A percentile compares a stretch with the other conserved stretches of the same genome.
These are phyloP conservation scores for Leucoptera coffeella DNA, from an alignment of 2,888 invertebrate genomes.

Conservation along the genomic window DNA sequence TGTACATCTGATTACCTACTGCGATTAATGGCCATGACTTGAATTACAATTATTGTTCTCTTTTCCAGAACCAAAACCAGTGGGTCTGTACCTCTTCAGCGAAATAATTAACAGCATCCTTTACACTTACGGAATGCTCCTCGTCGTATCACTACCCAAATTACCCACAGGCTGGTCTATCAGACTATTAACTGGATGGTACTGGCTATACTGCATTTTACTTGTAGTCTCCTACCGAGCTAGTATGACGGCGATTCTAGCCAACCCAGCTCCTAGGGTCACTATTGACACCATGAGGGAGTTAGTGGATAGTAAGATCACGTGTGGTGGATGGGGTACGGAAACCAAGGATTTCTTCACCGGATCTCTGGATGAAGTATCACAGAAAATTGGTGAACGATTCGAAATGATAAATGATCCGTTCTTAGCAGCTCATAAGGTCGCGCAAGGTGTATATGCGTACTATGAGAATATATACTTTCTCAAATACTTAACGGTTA, in stretches of 20 bases:
- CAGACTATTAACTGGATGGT: conserved; percentile 77
- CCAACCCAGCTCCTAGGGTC: conserved; percentile 70
- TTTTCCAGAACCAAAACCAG: conserved; percentile 29
- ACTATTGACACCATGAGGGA: conserved; percentile 73
- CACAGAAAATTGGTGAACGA: conserved; percentile 60
- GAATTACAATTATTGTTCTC: too few relatives aligned
- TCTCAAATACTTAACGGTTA: conserved; percentile 59
- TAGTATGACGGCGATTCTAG: conserved; percentile 78
- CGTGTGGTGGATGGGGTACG: conserved; percentile 66
- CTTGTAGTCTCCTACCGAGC: conserved; percentile 76
- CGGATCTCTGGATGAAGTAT: conserved; percentile 60
- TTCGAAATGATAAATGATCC: conserved; percentile 60
- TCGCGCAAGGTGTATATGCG: conserved; percentile 66
- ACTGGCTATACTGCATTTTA: conserved; percentile 79
- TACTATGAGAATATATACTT: conserved; percentile 75
- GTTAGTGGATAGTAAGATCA: conserved; percentile 58
- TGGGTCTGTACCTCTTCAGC: conserved; percentile 64
- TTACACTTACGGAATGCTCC: conserved; percentile 75
- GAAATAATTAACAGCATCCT: conserved; percentile 67
- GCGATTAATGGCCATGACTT: too few relatives aligned
- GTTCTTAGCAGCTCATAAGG: conserved; percentile 57
- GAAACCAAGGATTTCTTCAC: conserved; percentile 66
- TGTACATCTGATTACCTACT: too few relatives aligned
- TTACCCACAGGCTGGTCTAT: conserved; percentile 76
- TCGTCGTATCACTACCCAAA: conserved; percentile 71